Base-by-base conservation (phyloP, 2,888 invertebrate genomes). In the Subacronicta megacephala region DNA sequence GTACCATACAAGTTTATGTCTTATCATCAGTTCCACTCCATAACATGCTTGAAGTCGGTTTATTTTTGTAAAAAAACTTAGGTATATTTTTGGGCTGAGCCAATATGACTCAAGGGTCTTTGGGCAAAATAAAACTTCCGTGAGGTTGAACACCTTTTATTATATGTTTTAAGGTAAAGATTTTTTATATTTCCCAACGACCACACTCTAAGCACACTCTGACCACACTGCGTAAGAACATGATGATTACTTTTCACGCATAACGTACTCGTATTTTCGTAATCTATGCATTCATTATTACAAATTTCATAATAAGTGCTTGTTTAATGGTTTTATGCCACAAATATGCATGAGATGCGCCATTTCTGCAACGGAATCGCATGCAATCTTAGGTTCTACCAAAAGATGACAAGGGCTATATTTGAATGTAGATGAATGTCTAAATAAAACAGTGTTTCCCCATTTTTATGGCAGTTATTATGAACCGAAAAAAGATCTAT, bases 381-480 rank as follows among this genome's bases (percentile, higher is more conserved):
- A n/a, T n/a, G 51, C 45, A 9, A 56, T 45, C 55, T 36, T 65
- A 23, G 13, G 7, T 36, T 49, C 46, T 38, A 41, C 16, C 0
- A 10, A 29, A 15, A 17, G 2, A 13, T 18, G 20, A 64, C 45
- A 69, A 41, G 33, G 42, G 13, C 38, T 46, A 47, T 12, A 51
- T 38, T 61, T 12, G 46, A n/a, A 15, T 73, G 47, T n/a, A 7
- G 12, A 5, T 12, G 26, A 23, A 13, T n/a, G 4, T 20, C 20
- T 26, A 6, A 44, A 53, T 42, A 37, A 54, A 54, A 49, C 23
- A 16, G 40, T 44, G 46, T 54, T 72, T 50, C 31, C 31, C 26
- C 18, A 20, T 43, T 69, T 64, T 61, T 57, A 47, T 54, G 23
- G 43, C 46, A 16, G 20, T 36, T 68, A 31, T 58, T 55, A 55